Percentiles rank a stretch among this genome's conserved stretches.
Conservation (phyloP, 2,888 invertebrate genomes). For the Nebria brevicollis region DNA sequence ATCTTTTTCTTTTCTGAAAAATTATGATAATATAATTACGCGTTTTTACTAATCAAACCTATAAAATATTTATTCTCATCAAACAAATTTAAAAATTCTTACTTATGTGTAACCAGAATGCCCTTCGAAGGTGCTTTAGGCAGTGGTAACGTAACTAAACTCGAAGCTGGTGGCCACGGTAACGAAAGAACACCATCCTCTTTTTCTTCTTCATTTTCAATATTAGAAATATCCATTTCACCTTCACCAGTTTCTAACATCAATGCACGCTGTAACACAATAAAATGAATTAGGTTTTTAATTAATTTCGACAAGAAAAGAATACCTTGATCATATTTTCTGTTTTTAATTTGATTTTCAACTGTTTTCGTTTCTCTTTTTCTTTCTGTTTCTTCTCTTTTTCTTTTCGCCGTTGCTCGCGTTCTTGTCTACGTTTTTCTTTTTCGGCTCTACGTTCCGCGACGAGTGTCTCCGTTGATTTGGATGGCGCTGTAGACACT, state of each 20-base stretch:
- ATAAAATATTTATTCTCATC: too few relatives aligned
- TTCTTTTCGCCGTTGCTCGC: constrained; percentile 59
- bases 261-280: constrained; percentile 49
- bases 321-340: constrained; percentile 63
- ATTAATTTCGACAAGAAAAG: neutral
- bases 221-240: constrained; percentile 38
- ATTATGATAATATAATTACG: neutral
- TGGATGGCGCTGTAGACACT: constrained; percentile 26
- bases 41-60: constrained; percentile 22
- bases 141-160: constrained; percentile 53
- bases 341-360: constrained; percentile 59
- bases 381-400: constrained; percentile 60
- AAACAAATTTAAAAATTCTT: constrained; percentile 32
- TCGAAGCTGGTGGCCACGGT: constrained; percentile 58
- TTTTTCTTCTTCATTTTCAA: constrained; percentile 47
- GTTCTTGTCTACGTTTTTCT: constrained; percentile 58
- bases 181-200: constrained; percentile 50
- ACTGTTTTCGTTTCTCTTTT: constrained; percentile 58
- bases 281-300: neutral
- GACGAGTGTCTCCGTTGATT: constrained; percentile 46
- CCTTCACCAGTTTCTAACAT: constrained; percentile 49
- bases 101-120: constrained; percentile 67
- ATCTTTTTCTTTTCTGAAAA: constrained; percentile 42
- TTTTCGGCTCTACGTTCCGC: constrained; percentile 59
- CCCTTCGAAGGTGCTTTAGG: constrained; percentile 67